Evolutionary conservation across 2,797 vertebrate species (phyloP), one percentile per base, ranked within the genome.

Genomic region (Artibeus lituratus): DNA sequence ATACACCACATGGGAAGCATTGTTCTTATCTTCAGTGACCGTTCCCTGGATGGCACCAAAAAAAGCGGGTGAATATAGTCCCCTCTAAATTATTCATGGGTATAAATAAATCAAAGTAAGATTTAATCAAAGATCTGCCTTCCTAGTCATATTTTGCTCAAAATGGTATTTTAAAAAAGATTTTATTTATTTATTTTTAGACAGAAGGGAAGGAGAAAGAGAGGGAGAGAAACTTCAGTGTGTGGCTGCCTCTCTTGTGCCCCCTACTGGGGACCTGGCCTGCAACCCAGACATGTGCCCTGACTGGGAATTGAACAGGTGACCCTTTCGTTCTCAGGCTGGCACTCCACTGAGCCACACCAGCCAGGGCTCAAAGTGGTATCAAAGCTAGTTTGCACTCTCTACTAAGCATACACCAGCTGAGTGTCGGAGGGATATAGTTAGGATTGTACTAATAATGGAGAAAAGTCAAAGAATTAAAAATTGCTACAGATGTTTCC

Each of bases 11-110:
- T 99, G 99, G 80, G 99, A 99, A 59, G 99, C 99, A 76, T 98
- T 98, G 87, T 98, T 98, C 97, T 99, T 99, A 97, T 99, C 99
- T 96, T 99, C 99, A 0, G 99, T 99, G 95, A 99, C 98, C 0
- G 99, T 99, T 78, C 99, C 99, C 99, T 99, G 97, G 42, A 96
- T 14, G 24, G 26, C 32, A 95, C 32, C 1, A 35, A 53, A 32
- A 95, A 44, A 88, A 86, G 73, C 32, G 83, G 32, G 42, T 89
- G 72, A 94, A 57, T 21, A 44, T 0, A 47, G 78, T 80, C 3
- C 37, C 47, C 44, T 92, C 37, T 65, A n/a, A 96, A 67, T 89
- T 47, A 93, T 32, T 84, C 74, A 62, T 14, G 2, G 21, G 42
- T 65, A 7, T 72, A 92, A 93, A 95, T 59, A 86, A 85, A 87